Evolutionary conservation across 2,888 invertebrate genomes (phyloP).

Genomic region (Dysmachus trigonus): DNA sequence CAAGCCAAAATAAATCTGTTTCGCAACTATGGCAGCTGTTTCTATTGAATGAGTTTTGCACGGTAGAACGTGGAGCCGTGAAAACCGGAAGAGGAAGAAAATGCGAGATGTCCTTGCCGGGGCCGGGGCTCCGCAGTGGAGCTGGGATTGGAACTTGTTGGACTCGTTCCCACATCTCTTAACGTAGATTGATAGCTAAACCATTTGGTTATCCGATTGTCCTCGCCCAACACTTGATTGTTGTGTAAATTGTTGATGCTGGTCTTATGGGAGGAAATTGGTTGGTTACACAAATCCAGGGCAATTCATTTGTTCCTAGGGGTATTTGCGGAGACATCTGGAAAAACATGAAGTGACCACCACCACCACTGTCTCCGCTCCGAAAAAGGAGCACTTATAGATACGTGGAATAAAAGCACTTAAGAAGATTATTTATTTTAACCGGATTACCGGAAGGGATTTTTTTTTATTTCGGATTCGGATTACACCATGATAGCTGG

Average conservation of each 20-base stretch:
- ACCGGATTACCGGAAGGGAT: slow-evolving; percentile 6
- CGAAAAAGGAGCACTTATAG: neutral
- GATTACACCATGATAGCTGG: neutral
- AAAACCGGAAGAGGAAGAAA: slow-evolving; percentile 26
- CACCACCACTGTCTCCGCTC: neutral
- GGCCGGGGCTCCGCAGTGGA: neutral
- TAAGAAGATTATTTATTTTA: slow-evolving; percentile 18
- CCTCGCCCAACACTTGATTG: slow-evolving; percentile 27
- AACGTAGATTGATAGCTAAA: slow-evolving; percentile 32
- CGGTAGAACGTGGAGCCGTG: neutral
- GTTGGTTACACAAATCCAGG: slow-evolving; percentile 31
- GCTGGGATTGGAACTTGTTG: slow-evolving; percentile 25
- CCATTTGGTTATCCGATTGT: slow-evolving; percentile 41
- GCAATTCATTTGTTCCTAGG: slow-evolving; percentile 8
- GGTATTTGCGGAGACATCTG: slow-evolving; percentile 14
- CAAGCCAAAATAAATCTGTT: neutral
- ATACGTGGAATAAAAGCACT: slow-evolving; percentile 1
- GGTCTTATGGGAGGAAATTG: slow-evolving; percentile 37
- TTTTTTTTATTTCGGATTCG: neutral
- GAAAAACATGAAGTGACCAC: slow-evolving; percentile 10
- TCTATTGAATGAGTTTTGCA: neutral
- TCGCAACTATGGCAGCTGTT: neutral
- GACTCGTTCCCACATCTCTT: slow-evolving; percentile 6
- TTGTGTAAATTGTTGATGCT: slow-evolving; percentile 42
- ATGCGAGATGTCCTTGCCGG: neutral